Conservation (phyloP, 2,888 invertebrate species). For the Leptinotarsa haldemani region DNA sequence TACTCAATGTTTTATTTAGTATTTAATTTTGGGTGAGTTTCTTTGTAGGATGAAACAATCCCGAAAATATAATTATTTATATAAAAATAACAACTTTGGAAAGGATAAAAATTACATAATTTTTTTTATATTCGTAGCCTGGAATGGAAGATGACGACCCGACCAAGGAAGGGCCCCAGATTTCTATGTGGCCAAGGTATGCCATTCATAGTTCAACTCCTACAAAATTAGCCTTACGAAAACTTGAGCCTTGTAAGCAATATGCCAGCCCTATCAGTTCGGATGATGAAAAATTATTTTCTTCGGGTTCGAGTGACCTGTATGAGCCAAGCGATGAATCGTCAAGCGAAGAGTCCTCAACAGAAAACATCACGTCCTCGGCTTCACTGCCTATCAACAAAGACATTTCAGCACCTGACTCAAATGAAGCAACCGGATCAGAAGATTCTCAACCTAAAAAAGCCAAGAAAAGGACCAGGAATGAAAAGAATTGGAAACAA, state of each 20-base stretch:
- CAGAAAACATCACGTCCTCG: constrained; percentile 2
- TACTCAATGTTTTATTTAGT: not conserved
- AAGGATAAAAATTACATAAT: not conserved
- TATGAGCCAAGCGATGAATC: constrained; percentile 8
- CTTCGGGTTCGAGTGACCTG: constrained; percentile 4
- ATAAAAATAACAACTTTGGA: not conserved
- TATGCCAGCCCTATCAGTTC: not conserved
- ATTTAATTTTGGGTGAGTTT: too few relatives aligned
- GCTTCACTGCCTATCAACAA: constrained; percentile 4
- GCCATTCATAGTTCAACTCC: too few relatives aligned
- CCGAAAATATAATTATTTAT: too few relatives aligned
- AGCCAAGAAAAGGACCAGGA: not conserved
- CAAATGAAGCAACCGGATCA: not conserved
- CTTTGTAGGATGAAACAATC: too few relatives aligned
- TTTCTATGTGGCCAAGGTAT: not conserved
- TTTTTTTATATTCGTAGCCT: constrained; percentile 10
- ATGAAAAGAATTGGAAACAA: constrained; percentile 1
- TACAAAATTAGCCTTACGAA: not conserved
- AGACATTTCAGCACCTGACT: constrained; percentile 3
- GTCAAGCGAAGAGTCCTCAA: constrained; percentile 12
- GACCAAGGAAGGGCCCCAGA: not conserved
- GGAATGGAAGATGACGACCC: constrained; percentile 6
- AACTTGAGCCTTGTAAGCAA: not conserved
- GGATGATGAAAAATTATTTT: constrained; percentile 14
- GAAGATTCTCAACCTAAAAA: not conserved